Conservation (phyloP, 2,888 invertebrate species). For the Deroplatys truncata region DNA sequence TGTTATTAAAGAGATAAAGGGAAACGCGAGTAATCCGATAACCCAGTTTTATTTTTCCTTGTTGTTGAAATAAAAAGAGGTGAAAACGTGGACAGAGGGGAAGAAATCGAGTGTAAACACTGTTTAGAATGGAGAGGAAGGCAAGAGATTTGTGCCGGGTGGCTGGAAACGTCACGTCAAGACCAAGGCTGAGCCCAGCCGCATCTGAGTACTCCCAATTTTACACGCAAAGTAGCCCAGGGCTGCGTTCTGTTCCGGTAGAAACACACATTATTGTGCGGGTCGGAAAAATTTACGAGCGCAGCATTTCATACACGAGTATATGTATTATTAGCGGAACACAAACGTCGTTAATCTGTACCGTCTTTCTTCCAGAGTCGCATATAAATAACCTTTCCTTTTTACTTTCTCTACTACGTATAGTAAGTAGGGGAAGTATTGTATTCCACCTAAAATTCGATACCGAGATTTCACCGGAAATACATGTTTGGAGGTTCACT, state of each 20-base stretch:
- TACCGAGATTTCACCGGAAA: too few relatives aligned
- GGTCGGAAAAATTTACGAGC: too few relatives aligned
- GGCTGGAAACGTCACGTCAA: background rate
- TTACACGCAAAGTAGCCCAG: background rate
- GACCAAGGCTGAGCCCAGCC: background rate
- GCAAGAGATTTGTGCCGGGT: background rate
- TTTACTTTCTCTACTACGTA: too few relatives aligned
- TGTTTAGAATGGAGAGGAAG: background rate
- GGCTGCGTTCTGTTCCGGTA: background rate
- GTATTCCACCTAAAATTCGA: too few relatives aligned
- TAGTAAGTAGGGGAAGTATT: too few relatives aligned
- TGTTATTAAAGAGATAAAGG: background rate
- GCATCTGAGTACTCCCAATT: slow-evolving; percentile 8
- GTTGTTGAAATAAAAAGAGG: background rate
- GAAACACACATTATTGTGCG: too few relatives aligned
- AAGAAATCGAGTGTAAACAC: background rate
- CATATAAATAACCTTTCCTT: too few relatives aligned
- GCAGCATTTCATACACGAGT: too few relatives aligned
- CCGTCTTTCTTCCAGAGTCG: too few relatives aligned
- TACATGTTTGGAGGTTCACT: too few relatives aligned
- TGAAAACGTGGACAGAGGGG: background rate
- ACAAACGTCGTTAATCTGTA: too few relatives aligned
- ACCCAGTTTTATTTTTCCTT: background rate
- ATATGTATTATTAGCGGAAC: too few relatives aligned
- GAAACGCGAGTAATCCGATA: background rate